phyloP scores from a whole-genome alignment of 1,140 invertebrate species.

The Delia radicum region DNA sequence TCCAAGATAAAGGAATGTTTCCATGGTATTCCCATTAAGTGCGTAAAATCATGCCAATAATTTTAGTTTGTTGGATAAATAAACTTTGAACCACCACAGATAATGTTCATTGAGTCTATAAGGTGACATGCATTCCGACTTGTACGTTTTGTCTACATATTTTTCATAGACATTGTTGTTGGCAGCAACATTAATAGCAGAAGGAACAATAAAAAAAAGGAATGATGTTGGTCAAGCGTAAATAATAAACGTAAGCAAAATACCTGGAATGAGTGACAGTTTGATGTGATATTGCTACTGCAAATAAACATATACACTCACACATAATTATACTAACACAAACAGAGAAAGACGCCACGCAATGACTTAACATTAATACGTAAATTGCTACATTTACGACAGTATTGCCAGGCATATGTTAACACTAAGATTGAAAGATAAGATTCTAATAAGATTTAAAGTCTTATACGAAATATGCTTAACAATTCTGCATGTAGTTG shows the following conservation, averaged over 20 bases:
- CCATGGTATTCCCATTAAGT: slow-evolving; percentile 29
- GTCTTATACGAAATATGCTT: background rate
- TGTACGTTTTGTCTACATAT: slow-evolving; percentile 27
- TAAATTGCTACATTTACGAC: too few species aligned
- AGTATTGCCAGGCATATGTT: background rate
- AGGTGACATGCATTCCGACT: slow-evolving; percentile 44
- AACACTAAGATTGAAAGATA: too few species aligned
- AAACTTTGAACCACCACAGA: slow-evolving; percentile 27
- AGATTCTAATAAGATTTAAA: background rate
- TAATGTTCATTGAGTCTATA: slow-evolving; percentile 32
- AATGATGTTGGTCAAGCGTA: slow-evolving; percentile 8
- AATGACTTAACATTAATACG: slow-evolving; percentile 6
- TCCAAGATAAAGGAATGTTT: slow-evolving; percentile 6
- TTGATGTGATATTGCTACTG: slow-evolving; percentile 42
- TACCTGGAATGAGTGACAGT: slow-evolving; percentile 32
- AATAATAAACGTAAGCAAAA: slow-evolving; percentile 45
- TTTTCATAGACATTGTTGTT: slow-evolving; percentile 12
- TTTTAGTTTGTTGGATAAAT: background rate
- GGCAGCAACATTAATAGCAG: background rate
- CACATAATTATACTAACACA: background rate
- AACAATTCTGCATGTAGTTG: background rate
- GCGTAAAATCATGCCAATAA: slow-evolving; percentile 46
- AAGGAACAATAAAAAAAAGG: background rate
- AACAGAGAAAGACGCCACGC: background rate
- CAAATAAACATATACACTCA: background rate